phyloP scores from a whole-genome alignment of 2,888 invertebrate genomes.

The Odontothrips loti region DNA sequence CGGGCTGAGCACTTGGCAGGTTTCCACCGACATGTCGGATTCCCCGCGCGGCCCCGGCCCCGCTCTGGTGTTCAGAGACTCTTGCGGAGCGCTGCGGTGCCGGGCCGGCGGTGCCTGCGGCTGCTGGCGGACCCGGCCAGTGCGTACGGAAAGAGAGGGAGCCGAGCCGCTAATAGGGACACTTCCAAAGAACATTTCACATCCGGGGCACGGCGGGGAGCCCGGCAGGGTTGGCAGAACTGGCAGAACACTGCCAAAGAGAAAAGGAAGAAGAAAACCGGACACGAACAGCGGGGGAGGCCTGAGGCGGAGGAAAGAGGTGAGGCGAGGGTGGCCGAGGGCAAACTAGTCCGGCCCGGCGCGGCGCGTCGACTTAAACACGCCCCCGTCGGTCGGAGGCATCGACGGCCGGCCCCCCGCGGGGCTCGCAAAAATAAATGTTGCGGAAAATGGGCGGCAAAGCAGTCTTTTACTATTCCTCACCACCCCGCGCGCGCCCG shows the following conservation, averaged over 20 bases:
- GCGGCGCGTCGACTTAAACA: background rate
- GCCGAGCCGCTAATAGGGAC: background rate
- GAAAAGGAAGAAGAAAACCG: too few species aligned
- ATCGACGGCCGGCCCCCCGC: background rate
- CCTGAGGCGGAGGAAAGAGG: background rate
- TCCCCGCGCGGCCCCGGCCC: background rate
- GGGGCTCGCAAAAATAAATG: background rate
- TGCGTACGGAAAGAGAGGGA: background rate
- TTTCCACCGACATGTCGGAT: slow-evolving; percentile 14
- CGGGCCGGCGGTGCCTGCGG: background rate
- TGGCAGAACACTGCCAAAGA: too few species aligned
- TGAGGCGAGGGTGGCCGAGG: background rate
- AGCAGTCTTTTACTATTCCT: background rate
- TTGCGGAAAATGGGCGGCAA: background rate
- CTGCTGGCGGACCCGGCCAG: background rate
- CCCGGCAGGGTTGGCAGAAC: too few species aligned
- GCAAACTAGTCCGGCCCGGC: background rate
- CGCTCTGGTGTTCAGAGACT: background rate
- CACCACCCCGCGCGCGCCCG: background rate
- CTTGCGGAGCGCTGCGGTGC: background rate
- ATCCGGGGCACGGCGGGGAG: too few species aligned
- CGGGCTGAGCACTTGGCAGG: slow-evolving; percentile 23
- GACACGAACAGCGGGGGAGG: too few species aligned
- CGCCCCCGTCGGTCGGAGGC: too few species aligned
- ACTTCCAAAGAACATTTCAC: background rate